Evolutionary conservation across 2,113 vertebrate species (phyloP).

Genomic region (Megalops atlanticus): DNA sequence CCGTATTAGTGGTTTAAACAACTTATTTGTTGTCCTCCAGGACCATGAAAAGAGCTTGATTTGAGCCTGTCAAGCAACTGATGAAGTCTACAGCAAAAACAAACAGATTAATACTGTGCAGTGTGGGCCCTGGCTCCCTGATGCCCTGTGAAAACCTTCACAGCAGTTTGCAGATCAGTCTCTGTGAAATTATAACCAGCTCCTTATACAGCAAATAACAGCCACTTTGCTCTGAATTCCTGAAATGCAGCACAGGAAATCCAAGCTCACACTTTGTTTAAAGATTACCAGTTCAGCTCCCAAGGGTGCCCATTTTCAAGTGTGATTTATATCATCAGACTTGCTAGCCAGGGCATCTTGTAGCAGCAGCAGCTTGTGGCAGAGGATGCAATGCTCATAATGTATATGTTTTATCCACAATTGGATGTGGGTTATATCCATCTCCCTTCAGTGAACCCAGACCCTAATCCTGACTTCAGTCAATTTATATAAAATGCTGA

Average conservation of each 20-base stretch:
- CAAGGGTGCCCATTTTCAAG: conserved; percentile 2
- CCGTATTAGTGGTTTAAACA: neutral
- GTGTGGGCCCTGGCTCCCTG: neutral
- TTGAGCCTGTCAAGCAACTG: neutral
- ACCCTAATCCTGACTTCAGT: neutral
- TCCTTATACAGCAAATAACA: neutral
- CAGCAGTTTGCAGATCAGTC: neutral
- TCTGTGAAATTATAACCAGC: neutral
- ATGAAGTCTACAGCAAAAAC: neutral
- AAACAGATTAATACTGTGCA: neutral
- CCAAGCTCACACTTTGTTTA: conserved; percentile 19
- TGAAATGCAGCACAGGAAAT: conserved; percentile 11
- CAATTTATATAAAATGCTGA: neutral
- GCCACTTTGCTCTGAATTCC: neutral
- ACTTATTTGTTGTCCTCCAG: neutral
- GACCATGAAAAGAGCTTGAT: neutral
- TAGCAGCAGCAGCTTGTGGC: neutral
- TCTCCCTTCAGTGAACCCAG: neutral
- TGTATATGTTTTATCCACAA: no score
- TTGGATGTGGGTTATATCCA: no score
- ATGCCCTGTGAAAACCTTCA: neutral
- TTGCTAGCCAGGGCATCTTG: neutral
- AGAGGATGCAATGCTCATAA: neutral
- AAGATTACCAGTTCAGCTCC: neutral
- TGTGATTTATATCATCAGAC: neutral